Base-by-base conservation (phyloP, 2,888 invertebrate genomes). In the Brassicogethes aeneus region DNA sequence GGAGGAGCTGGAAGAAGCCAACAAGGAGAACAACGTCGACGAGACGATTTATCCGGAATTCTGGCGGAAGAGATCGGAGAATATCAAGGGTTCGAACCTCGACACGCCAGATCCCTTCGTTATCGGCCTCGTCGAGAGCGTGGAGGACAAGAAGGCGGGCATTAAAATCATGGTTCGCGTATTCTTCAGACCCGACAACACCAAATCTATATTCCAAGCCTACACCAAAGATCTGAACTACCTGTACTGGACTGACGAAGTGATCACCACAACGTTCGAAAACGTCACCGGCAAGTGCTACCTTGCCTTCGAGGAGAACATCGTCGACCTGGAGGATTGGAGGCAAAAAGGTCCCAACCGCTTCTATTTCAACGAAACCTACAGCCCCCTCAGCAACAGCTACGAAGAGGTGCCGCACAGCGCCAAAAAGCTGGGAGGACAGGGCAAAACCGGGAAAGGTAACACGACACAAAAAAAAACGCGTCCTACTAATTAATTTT, bases 11-110 rank as follows among this genome's bases (percentile, higher is more conserved):
- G 41, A 41, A 38, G 39, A 16, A 15, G 35, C 13, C 33, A 40
- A 2, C 50, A 50, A 50, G 46, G 58, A 57, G 36, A 72, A 72
- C 38, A 69, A 73, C 50, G 73, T 80, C 1, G 83, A 89, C 64
- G 84, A 85, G 61, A 74, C 77, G n/a, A 60, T 80, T 17, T 89
- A 85, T 59, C 81, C 89, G 1, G 90, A 91, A 63, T 80, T 79
- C 54, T 89, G 88, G 61, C 72, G 89, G 41, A 89, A 88, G 66
- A 77, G 74, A 33, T 74, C 76, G 10, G 82, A 82, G 47, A 74
- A 72, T 47, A 63, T 80, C 15, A 82, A 84, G 52, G 84, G 85
- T 0, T 82, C 82, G 0, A 85, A 86, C 55, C 62, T 73, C 10
- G 79, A 82, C 45, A 82, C 83, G 0, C 81, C 83, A 0, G 79